These are phyloP conservation scores for Psephotus haematonotus DNA, from an alignment of 2,113 vertebrate genomes.

Conservation along the genomic window DNA sequence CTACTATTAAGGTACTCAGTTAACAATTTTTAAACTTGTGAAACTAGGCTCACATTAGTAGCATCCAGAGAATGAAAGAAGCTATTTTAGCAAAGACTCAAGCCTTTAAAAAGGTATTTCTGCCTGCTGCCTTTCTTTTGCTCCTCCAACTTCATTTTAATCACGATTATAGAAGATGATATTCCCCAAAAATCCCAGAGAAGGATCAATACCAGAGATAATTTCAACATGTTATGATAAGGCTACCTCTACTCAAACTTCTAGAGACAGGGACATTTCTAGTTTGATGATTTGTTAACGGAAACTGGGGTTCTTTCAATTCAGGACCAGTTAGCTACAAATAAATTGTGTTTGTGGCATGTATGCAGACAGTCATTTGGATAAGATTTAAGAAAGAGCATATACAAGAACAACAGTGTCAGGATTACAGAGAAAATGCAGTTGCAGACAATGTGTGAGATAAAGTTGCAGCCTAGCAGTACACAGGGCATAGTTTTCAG, in stretches of 20 bases:
- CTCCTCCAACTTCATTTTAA: neutral
- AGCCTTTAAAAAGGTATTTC: neutral
- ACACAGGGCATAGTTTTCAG: neutral
- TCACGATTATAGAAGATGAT: neutral
- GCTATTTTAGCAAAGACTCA: neutral
- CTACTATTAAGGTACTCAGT: neutral
- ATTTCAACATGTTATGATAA: neutral
- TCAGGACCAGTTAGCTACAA: neutral
- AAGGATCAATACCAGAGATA: neutral
- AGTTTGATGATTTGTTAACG: neutral
- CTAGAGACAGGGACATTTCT: neutral
- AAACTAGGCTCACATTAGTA: neutral
- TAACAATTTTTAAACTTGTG: conserved; percentile 33
- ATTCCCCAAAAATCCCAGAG: neutral
- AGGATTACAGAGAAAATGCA: neutral
- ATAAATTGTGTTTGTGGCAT: neutral
- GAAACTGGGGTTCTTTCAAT: neutral
- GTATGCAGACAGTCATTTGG: neutral
- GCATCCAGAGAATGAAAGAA: neutral
- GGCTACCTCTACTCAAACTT: neutral
- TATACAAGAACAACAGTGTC: neutral
- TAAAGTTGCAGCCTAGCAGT: neutral
- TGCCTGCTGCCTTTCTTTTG: neutral
- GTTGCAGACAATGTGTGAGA: rapidly evolving
- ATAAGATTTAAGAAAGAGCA: neutral